Evolutionary conservation across 2,113 vertebrate genomes (phyloP).

Genomic region (Paedocypris sp.): DNA sequence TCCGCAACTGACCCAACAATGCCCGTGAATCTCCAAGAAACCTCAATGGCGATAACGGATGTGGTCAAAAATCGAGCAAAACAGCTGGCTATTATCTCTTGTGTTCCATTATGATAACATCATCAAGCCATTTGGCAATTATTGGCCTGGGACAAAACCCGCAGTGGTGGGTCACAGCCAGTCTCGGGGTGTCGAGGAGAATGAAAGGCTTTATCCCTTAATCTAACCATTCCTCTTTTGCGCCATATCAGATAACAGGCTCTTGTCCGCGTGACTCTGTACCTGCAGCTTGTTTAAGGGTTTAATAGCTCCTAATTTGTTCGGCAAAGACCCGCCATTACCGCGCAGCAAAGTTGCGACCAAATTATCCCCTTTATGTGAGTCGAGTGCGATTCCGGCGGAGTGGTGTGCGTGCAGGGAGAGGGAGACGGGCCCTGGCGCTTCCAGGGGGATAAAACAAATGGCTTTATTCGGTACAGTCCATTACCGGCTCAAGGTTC

Average conservation of each 20-base stretch:
- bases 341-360: constrained; percentile 39
- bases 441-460: constrained; percentile 42
- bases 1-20: too few relatives aligned
- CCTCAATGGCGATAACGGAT: constrained; percentile 20
- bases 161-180: constrained; percentile 30
- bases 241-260: constrained; percentile 31
- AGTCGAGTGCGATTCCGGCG: constrained; percentile 48
- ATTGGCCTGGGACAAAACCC: constrained; percentile 24
- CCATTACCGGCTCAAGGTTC: constrained; percentile 31
- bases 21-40: neutral
- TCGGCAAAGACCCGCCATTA: constrained; percentile 47
- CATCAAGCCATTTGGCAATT: constrained; percentile 36
- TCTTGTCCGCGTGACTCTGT: constrained; percentile 38
- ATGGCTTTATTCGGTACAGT: constrained; percentile 30
- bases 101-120: constrained; percentile 36
- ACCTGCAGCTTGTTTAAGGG: constrained; percentile 45
- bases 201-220: constrained; percentile 36
- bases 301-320: constrained; percentile 60
- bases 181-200: constrained; percentile 30
- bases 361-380: constrained; percentile 52
- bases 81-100: constrained; percentile 30
- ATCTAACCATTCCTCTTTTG: constrained; percentile 24
- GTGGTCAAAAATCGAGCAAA: constrained; percentile 38
- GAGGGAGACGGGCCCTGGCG: constrained; percentile 35
- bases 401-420: constrained; percentile 25